Conservation (phyloP, 2,797 vertebrate genomes). For the Gobio occitaniae region DNA sequence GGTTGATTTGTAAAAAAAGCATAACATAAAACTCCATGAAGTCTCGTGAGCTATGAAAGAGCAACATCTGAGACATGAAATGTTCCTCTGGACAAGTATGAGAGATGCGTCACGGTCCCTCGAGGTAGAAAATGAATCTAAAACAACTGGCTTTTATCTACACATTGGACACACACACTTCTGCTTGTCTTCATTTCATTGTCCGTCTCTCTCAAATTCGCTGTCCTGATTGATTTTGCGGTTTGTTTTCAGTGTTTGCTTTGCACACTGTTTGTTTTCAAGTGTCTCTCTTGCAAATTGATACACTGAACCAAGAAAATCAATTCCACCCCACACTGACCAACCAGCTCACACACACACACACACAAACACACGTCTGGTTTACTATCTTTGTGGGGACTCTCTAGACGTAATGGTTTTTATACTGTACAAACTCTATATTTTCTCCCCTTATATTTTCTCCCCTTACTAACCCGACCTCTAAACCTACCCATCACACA, state of each 20-base stretch:
- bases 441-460: no score
- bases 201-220: neutral
- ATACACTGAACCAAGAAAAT: constrained; percentile 60
- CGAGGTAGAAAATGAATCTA: neutral
- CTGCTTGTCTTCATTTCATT: constrained; percentile 21
- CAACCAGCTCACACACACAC: constrained; percentile 20
- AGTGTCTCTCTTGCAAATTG: constrained; percentile 66
- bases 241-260: constrained; percentile 60
- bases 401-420: no score
- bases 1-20: neutral
- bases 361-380: neutral
- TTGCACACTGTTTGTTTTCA: constrained; percentile 62
- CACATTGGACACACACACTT: neutral
- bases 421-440: no score
- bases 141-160: constrained; percentile 4
- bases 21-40: no score
- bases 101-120: neutral
- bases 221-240: constrained; percentile 65
- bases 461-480: no score
- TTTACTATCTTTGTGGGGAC: no score
- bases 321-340: constrained; percentile 43
- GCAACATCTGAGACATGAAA: neutral
- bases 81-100: neutral
- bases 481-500: no score
- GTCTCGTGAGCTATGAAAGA: neutral